Evolutionary conservation across 2,113 vertebrate species (phyloP).

Genomic region (Myodes glareolus): DNA sequence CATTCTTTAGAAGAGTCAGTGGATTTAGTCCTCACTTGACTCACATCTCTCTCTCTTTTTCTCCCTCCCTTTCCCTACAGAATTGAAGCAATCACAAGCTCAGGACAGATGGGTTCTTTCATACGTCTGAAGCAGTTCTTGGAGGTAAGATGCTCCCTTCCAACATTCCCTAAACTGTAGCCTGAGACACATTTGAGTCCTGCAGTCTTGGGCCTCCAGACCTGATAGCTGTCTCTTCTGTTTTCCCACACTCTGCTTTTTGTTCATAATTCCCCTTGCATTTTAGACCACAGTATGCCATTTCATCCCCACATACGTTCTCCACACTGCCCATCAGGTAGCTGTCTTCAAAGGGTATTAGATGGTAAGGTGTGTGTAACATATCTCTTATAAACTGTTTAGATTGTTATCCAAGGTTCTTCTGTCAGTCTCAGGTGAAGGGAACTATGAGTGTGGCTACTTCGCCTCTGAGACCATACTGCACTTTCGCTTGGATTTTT

Average conservation of each 20-base stretch:
- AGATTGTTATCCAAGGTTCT: background rate
- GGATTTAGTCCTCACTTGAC: background rate
- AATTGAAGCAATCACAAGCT: slow-evolving; percentile 90
- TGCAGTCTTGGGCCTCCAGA: background rate
- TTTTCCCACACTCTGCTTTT: background rate
- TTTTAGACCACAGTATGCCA: background rate
- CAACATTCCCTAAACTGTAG: too few species aligned
- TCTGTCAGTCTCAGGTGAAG: background rate
- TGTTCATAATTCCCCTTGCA: background rate
- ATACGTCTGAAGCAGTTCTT: slow-evolving; percentile 90
- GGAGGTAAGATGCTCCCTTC: slow-evolving; percentile 85
- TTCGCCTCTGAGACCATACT: background rate
- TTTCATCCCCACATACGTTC: background rate
- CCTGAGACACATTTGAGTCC: background rate
- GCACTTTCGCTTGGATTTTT: background rate
- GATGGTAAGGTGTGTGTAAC: background rate
- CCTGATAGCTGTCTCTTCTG: background rate
- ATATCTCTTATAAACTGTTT: background rate
- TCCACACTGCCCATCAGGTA: background rate
- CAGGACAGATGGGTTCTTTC: slow-evolving; percentile 90
- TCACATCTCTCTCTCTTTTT: background rate
- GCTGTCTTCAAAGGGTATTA: background rate
- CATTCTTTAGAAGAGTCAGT: background rate
- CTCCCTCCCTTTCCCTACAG: slow-evolving; percentile 79
- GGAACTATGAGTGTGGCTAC: background rate